Evolutionary conservation across 2,113 vertebrate genomes (phyloP), one percentile per base, ranked within the genome.

Genomic region (Pseudonaja textilis): DNA sequence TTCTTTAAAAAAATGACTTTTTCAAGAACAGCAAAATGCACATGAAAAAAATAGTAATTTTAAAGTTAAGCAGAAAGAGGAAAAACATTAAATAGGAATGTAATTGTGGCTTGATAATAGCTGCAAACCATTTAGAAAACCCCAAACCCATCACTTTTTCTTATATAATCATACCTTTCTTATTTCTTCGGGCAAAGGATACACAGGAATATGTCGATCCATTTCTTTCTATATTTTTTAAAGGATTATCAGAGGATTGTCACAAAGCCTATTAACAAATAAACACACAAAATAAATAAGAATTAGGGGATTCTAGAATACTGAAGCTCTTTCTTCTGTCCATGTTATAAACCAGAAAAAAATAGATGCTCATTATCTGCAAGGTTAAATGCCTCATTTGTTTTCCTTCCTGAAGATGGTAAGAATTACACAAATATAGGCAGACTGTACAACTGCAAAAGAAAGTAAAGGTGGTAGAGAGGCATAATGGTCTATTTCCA

Each of bases 131-230:
- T 64, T 64, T 64, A n/a, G 61, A 89, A 89, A 86, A 52, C 90
- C 20, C 54, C 89, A 26, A 52, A 42, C 8, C 29, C 23, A 52
- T 18, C 9, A 42, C 1, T 29, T 61, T 47, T 86, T 47, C 45
- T 39, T n/a, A 26, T 5, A 52, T 11, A 7, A 34, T 20, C 96
- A 1, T 97, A 98, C 98, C 98, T 98, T 96, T 47, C 85, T 96
- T 85, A 98, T 97, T 96, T 96, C 97, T 88, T 98, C 97, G 3
- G 97, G 98, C 95, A 98, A 93, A 0, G 95, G 92, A 29, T 97
- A 97, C 55, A 95, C 0, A 29, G 97, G 97, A 90, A 92, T 5
- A 69, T 96, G 97, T 57, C 91, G 97, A 92, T 97, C 97, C 98
- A 97, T 97, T 93, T 93, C 90, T 85, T 93, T 93, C 94, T 55